Percentiles rank a stretch among this genome's conserved stretches.
phyloP scores from a whole-genome alignment of 2,113 vertebrate genomes.

The Erinaceus europaeus region DNA sequence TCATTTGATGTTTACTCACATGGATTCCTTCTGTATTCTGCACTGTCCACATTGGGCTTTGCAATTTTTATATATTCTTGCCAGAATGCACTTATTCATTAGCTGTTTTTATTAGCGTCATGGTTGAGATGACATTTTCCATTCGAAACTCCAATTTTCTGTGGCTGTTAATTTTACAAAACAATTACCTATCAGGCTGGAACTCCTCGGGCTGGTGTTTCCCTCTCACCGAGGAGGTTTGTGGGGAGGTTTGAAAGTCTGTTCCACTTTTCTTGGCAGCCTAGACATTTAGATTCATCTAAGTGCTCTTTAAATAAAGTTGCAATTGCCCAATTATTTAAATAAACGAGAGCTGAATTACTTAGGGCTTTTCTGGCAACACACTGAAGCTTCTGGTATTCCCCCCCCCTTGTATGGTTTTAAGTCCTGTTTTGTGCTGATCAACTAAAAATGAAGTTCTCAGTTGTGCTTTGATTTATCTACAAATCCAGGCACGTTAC shows the following conservation, averaged over 20 bases:
- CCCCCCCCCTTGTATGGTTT: constrained; percentile 41
- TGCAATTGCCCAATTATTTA: constrained; percentile 74
- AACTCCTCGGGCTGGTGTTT: constrained; percentile 54
- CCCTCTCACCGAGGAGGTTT: constrained; percentile 46
- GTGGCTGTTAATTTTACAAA: constrained; percentile 75
- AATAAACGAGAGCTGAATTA: constrained; percentile 64
- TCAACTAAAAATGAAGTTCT: constrained; percentile 30
- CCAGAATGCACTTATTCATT: constrained; percentile 75
- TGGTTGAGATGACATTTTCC: constrained; percentile 73
- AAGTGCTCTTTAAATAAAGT: constrained; percentile 74
- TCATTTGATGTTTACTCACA: constrained; percentile 81
- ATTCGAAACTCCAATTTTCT: constrained; percentile 73
- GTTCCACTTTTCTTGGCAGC: constrained; percentile 64
- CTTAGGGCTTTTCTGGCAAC: constrained; percentile 59
- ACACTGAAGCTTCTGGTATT: constrained; percentile 18
- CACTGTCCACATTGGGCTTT: constrained; percentile 58
- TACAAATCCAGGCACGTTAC: not conserved
- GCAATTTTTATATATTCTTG: constrained; percentile 77
- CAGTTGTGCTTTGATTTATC: constrained; percentile 15
- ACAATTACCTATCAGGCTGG: constrained; percentile 64
- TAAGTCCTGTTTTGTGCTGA: not conserved
- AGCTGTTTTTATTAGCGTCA: constrained; percentile 77
- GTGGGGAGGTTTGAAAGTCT: constrained; percentile 52
- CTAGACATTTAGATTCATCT: constrained; percentile 61
- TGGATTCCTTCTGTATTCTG: constrained; percentile 76